A percentile compares a stretch with the other conserved stretches of the same genome.
These are phyloP conservation scores for Lerista edwardsae DNA, from an alignment of 2,797 vertebrate species.

Conservation along the genomic window DNA sequence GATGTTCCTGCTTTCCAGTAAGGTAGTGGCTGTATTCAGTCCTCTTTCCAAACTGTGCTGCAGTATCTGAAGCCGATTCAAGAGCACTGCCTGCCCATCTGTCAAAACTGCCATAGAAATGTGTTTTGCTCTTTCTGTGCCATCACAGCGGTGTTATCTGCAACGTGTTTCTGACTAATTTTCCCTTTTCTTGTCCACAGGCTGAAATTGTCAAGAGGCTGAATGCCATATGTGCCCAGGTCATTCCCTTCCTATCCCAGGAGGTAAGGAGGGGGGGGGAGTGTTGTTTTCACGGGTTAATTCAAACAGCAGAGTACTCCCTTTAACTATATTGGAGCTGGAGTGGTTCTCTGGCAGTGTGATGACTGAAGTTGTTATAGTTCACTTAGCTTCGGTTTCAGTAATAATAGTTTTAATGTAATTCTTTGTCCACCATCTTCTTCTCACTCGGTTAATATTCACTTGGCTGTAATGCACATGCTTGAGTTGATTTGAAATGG, in stretches of 20 bases:
- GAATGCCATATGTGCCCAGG: conserved; percentile 98
- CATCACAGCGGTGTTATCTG: conserved; percentile 37
- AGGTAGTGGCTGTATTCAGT: background rate
- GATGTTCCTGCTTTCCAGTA: background rate
- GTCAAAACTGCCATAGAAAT: conserved; percentile 1
- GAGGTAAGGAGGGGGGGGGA: conserved; percentile 84
- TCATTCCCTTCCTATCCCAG: conserved; percentile 98
- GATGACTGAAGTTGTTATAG: conserved; percentile 53
- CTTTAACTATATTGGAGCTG: conserved; percentile 48
- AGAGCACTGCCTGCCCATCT: background rate
- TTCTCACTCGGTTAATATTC: conserved; percentile 46
- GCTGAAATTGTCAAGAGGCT: conserved; percentile 99
- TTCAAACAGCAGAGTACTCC: conserved; percentile 36
- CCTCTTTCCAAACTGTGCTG: background rate
- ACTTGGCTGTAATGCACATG: conserved; percentile 51
- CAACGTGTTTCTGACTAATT: conserved; percentile 61
- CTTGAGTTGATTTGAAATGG: conserved; percentile 12
- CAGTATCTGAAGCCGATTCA: background rate
- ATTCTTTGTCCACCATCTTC: background rate
- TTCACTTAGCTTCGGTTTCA: conserved; percentile 43
- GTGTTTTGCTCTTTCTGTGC: conserved; percentile 51
- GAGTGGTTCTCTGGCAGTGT: conserved; percentile 36
- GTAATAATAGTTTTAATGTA: too few species aligned
- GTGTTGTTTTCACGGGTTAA: conserved; percentile 50
- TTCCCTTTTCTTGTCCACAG: conserved; percentile 81